Base-by-base conservation (phyloP, 2,888 invertebrate genomes). In the Tortricodes alternella region DNA sequence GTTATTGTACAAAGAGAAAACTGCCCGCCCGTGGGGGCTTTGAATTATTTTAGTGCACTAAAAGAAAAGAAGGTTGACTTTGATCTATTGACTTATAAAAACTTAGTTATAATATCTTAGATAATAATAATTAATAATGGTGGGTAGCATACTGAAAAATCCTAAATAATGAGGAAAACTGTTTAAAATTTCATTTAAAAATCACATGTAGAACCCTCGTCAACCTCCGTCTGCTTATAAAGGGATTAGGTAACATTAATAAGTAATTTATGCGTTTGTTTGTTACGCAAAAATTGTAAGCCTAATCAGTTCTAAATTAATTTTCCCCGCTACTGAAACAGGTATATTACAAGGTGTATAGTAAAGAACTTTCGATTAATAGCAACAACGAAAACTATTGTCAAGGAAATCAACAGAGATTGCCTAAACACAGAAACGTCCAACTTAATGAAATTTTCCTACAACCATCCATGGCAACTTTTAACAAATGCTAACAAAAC, bases 401-500 rank as follows among this genome's bases (percentile, higher is more conserved):
- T 3, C 11, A 29, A 29, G 11, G 11, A 35, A 56, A 29, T 37
- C 43, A 15, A 15, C 18, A 21, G 49, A 44, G 53, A 32, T 24
- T 53, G 13, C 37, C 43, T 41, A 46, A 27, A 38, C 43, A 43
- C 27, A 41, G 4, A 38, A 46, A 43, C 34, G 52, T 37, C 15
- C 38, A 41, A 58, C 43, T 39, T 46, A 57, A 56, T 50, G 16
- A 56, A 50, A 56, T 50, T 37, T 18, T 29, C 44, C 23, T 74
- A 66, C 74, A 74, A 73, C 70, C 72, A n/a, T 29, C 68, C 63
- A 27, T 63, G 60, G 67, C 56, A 69, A 79, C 72, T 80, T 80
- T 74, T 69, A 76, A 79, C 76, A 83, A 80, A 83, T 78, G 73
- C 74, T 68, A 72, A 72, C 75, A 76, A 78, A 79, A 76, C 73